phyloP scores from a whole-genome alignment of 2,797 vertebrate genomes.

The Mus spretus region DNA sequence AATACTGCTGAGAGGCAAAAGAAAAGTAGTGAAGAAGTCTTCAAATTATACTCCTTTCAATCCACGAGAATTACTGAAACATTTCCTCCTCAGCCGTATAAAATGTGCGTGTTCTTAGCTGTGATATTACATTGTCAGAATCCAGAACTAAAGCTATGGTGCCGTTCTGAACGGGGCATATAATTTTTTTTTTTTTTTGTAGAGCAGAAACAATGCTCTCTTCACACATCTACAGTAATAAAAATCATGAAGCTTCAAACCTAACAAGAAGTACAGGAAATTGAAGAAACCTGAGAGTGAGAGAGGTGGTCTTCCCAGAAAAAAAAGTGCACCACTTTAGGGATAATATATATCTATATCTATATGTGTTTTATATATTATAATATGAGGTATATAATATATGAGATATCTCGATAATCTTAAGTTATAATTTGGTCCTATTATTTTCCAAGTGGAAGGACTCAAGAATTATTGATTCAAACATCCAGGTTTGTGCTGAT shows the following conservation, averaged over 20 bases:
- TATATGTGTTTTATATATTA: neutral
- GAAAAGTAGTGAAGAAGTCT: neutral
- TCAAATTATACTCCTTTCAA: neutral
- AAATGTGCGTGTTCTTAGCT: neutral
- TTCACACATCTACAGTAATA: neutral
- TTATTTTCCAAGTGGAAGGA: neutral
- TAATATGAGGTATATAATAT: neutral
- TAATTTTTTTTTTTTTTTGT: conserved; percentile 18
- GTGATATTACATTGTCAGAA: neutral
- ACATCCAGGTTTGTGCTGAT: neutral
- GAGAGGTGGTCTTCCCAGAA: neutral
- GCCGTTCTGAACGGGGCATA: neutral
- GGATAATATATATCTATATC: neutral
- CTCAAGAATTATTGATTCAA: neutral
- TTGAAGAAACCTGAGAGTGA: neutral
- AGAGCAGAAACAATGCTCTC: neutral
- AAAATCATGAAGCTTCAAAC: neutral
- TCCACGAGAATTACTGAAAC: neutral
- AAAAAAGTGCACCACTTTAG: neutral
- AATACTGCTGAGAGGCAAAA: conserved; percentile 4
- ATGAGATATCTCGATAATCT: neutral
- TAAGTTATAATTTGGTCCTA: neutral
- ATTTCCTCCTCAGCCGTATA: neutral
- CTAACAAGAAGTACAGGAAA: neutral
- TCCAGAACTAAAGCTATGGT: neutral